Percentiles rank a stretch among this genome's conserved stretches.
Evolutionary conservation across 53 echinoderm and acorn worm genomes (phyloP).

Genomic region (Echinarachnius parma): DNA sequence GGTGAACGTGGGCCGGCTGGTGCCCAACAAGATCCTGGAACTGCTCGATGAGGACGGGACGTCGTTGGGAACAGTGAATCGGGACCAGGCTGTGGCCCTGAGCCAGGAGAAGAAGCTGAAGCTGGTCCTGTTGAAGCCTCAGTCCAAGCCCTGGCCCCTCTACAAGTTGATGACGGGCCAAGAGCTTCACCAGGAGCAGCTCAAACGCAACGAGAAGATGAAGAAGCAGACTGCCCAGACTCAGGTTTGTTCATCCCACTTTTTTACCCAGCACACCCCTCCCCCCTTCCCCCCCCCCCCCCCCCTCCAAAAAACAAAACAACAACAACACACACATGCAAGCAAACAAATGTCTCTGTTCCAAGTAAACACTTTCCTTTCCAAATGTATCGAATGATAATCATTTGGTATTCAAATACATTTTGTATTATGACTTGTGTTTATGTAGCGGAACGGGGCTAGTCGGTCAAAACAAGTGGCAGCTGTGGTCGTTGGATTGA

Average conservation of each 20-base stretch:
- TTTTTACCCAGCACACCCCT: too few relatives aligned
- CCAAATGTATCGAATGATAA: too few relatives aligned
- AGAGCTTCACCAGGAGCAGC: constrained; percentile 75
- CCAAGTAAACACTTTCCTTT: too few relatives aligned
- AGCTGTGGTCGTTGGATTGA: too few relatives aligned
- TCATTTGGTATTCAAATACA: too few relatives aligned
- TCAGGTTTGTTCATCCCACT: constrained; percentile 19
- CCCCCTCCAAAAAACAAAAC: too few relatives aligned
- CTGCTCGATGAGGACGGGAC: constrained; percentile 64
- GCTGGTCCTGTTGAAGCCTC: constrained; percentile 73
- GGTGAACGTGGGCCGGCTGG: constrained; percentile 52
- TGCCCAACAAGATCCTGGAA: constrained; percentile 66
- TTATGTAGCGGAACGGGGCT: too few relatives aligned
- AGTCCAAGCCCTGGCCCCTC: constrained; percentile 68
- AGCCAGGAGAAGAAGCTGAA: constrained; percentile 65
- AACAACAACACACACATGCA: too few relatives aligned
- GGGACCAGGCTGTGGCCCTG: constrained; percentile 59
- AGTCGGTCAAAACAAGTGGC: too few relatives aligned
- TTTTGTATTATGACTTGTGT: too few relatives aligned
- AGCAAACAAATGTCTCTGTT: too few relatives aligned
- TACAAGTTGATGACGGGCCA: constrained; percentile 76
- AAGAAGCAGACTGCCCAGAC: constrained; percentile 56
- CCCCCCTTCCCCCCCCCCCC: too few relatives aligned
- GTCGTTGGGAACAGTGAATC: constrained; percentile 43
- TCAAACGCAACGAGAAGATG: constrained; percentile 57